These are phyloP conservation scores for Ceryle rudis DNA, from an alignment of 2,797 vertebrate species.

Conservation along the genomic window DNA sequence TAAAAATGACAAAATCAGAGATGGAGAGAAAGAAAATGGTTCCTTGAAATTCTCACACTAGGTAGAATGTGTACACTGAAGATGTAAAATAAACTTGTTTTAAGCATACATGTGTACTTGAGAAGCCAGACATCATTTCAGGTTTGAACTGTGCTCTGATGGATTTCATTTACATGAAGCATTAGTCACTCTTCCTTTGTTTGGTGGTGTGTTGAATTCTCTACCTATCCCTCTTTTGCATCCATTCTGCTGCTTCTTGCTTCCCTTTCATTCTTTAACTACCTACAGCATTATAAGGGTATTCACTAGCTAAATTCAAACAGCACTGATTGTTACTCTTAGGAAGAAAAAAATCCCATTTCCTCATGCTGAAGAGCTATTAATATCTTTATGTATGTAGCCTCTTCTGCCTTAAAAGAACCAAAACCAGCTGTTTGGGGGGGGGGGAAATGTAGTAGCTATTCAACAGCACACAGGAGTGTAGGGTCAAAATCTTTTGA, in stretches of 20 bases:
- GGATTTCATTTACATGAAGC: not conserved
- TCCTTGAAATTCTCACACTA: not conserved
- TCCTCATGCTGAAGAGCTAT: not conserved
- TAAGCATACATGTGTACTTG: accelerated
- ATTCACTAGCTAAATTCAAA: not conserved
- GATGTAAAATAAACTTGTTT: not conserved
- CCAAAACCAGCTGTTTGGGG: not conserved
- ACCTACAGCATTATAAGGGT: not conserved
- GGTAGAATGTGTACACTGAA: accelerated
- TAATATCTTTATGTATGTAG: not conserved
- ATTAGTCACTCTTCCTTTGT: not conserved
- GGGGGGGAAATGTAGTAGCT: not conserved
- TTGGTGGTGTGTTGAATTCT: not conserved
- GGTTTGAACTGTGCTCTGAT: not conserved
- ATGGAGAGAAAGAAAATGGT: not conserved
- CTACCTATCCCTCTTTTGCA: not conserved
- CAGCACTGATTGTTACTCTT: not conserved
- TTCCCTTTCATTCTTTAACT: not conserved
- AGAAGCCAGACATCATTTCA: not conserved
- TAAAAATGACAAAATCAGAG: not conserved
- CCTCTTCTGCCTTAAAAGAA: not conserved
- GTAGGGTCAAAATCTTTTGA: not conserved
- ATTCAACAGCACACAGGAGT: not conserved
- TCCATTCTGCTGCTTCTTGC: not conserved
- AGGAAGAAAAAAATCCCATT: not conserved